Evolutionary conservation across 2,888 invertebrate genomes (phyloP).

Genomic region (Leptinotarsa tumamoca): DNA sequence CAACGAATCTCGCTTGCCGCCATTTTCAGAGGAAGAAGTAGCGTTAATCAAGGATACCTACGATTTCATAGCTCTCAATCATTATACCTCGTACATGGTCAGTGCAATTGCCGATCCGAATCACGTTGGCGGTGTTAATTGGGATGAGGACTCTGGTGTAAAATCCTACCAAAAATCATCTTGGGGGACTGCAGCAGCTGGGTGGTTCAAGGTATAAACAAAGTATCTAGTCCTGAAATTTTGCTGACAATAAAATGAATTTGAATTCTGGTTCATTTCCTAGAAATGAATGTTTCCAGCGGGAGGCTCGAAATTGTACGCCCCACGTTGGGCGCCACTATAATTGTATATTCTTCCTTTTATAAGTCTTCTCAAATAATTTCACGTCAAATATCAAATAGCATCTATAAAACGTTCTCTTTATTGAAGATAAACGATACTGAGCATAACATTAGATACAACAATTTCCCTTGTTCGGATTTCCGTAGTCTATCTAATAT

Average conservation of each 20-base stretch:
- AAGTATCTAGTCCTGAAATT: neutral
- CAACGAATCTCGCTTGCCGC: slow-evolving; percentile 72
- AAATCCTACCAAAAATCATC: slow-evolving; percentile 39
- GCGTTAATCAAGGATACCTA: slow-evolving; percentile 67
- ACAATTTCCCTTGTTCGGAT: too few species aligned
- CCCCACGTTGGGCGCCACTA: slow-evolving; percentile 4
- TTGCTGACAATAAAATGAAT: neutral
- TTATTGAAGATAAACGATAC: too few species aligned
- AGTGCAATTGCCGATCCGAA: slow-evolving; percentile 27
- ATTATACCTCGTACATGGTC: slow-evolving; percentile 46
- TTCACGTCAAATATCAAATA: too few species aligned
- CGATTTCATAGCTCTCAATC: slow-evolving; percentile 45
- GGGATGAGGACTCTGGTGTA: slow-evolving; percentile 41
- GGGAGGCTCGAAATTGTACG: too few species aligned
- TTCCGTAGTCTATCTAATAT: too few species aligned
- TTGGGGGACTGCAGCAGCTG: slow-evolving; percentile 66
- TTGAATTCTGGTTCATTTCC: neutral
- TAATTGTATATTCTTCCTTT: too few species aligned
- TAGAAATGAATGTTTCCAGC: too few species aligned
- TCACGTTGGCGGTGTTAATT: slow-evolving; percentile 30
- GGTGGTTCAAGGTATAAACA: slow-evolving; percentile 57
- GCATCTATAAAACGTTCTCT: too few species aligned
- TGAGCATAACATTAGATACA: too few species aligned
- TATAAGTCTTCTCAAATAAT: too few species aligned
- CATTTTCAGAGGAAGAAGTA: slow-evolving; percentile 73